Conservation (phyloP, 37 sponge, comb jelly and placozoan species). For the Cliona cf. orientalis region DNA sequence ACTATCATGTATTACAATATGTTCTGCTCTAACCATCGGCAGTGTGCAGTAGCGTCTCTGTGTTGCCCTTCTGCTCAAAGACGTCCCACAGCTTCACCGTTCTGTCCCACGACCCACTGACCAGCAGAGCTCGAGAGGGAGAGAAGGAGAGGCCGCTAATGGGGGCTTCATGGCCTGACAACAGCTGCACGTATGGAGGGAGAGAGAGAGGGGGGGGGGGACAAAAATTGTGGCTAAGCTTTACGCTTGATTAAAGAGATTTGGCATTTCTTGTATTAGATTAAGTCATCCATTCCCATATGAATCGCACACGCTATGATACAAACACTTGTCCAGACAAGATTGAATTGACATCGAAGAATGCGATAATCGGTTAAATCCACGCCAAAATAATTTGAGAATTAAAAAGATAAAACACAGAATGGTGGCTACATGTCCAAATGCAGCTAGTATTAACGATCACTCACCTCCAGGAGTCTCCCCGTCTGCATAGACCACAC, state of each 20-base stretch:
- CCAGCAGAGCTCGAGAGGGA: conserved; percentile 64
- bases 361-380: too few species aligned
- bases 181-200: conserved; percentile 51
- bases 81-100: conserved; percentile 92
- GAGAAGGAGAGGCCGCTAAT: conserved; percentile 77
- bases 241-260: neutral
- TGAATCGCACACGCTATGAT: too few species aligned
- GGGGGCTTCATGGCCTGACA: conserved; percentile 93
- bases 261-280: neutral
- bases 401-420: too few species aligned
- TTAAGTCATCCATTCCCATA: too few species aligned
- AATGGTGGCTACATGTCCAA: too few species aligned
- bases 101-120: conserved; percentile 96
- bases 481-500: conserved; percentile 98
- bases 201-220: neutral
- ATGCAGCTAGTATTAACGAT: too few species aligned
- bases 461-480: conserved; percentile 80
- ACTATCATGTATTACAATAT: neutral
- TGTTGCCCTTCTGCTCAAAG: conserved; percentile 80
- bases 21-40: conserved; percentile 59
- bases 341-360: too few species aligned
- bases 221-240: neutral
- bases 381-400: too few species aligned
- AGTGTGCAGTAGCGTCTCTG: conserved; percentile 70
- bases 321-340: too few species aligned